phyloP scores from a whole-genome alignment of 2,797 vertebrate genomes.

The Acipenser ruthenus region DNA sequence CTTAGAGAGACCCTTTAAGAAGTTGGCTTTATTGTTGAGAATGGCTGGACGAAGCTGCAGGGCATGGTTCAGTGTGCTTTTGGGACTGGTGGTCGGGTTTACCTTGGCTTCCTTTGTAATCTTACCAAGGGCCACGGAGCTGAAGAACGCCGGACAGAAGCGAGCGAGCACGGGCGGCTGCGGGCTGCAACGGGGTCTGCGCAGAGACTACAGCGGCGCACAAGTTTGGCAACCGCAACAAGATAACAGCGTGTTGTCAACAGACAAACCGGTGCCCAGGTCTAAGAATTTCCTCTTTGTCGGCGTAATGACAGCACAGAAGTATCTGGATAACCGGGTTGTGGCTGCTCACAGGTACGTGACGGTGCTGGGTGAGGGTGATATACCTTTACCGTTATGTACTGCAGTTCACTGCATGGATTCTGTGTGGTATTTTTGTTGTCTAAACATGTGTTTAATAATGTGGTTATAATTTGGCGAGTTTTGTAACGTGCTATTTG shows the following conservation, averaged over 20 bases:
- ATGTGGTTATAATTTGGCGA: no score
- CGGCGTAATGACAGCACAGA: conserved; percentile 95
- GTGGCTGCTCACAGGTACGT: conserved; percentile 84
- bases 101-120: conserved; percentile 85
- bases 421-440: no score
- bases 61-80: conserved; percentile 85
- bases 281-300: conserved; percentile 79
- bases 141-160: conserved; percentile 71
- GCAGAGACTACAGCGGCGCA: conserved; percentile 39
- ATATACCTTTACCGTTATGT: no score
- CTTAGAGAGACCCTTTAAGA: conserved; percentile 18
- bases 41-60: conserved; percentile 87
- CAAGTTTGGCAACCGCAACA: conserved; percentile 35
- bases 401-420: no score
- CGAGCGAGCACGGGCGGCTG: conserved; percentile 56
- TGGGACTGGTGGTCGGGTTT: conserved; percentile 89
- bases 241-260: conserved; percentile 41
- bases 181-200: conserved; percentile 39
- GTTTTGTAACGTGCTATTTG: no score
- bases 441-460: no score
- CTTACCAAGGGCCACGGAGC: conserved; percentile 72
- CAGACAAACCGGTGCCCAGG: conserved; percentile 41
- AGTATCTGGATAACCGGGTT: conserved; percentile 87
- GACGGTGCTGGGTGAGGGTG: no score
- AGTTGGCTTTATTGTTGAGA: conserved; percentile 47